Conservation (phyloP, 2,888 invertebrate genomes). For the Melanotus villosus region DNA sequence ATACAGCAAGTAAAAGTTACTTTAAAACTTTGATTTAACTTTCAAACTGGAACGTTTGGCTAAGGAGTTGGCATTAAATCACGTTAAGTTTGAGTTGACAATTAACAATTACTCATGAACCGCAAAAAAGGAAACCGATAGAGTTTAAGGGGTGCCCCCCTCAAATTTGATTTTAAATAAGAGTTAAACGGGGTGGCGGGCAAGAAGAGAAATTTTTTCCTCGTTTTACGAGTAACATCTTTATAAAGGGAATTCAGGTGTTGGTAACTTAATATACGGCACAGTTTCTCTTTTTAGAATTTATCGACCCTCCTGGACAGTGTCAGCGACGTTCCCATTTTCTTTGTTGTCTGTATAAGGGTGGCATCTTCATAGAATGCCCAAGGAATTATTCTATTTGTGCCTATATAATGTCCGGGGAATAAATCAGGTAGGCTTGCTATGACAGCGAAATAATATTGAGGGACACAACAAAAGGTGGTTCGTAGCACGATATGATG, state of each 20-base stretch:
- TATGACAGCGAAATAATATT: constrained; percentile 52
- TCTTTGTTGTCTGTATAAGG: constrained; percentile 20
- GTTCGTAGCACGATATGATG: constrained; percentile 45
- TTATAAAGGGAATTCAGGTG: constrained; percentile 8
- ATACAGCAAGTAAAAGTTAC: no score
- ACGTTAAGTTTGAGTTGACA: no score
- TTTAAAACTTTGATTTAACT: no score
- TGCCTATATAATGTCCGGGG: constrained; percentile 32
- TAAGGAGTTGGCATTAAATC: no score
- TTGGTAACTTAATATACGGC: constrained; percentile 26
- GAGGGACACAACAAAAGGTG: constrained; percentile 53
- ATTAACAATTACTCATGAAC: no score
- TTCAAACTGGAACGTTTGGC: no score
- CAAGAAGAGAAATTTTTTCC: no score
- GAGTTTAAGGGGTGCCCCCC: no score
- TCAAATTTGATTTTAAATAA: no score
- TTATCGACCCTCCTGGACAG: constrained; percentile 12
- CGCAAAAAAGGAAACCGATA: no score
- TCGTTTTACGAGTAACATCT: background rate
- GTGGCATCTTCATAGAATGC: constrained; percentile 19
- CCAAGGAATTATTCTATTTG: constrained; percentile 34
- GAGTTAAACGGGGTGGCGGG: no score
- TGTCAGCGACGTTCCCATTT: constrained; percentile 4
- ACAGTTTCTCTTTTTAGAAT: constrained; percentile 9
- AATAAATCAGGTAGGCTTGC: constrained; percentile 48